A percentile compares a stretch with the other conserved stretches of the same genome.
Conservation (phyloP, 2,113 vertebrate genomes). For the Python bivittatus region DNA sequence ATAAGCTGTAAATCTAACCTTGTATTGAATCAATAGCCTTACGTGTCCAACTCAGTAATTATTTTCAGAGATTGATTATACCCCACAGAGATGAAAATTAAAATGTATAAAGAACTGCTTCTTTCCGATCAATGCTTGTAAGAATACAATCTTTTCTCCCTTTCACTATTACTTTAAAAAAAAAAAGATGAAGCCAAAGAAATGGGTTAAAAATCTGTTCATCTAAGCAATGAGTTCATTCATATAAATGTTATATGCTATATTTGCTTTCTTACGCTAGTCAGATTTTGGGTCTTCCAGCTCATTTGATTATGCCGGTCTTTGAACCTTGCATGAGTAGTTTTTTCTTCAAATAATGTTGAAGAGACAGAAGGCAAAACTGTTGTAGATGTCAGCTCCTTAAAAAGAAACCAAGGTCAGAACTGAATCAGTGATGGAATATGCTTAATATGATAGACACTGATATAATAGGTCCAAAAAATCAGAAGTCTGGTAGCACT, state of each 20-base stretch:
- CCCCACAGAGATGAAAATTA: constrained; percentile 17
- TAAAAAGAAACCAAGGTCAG: background rate
- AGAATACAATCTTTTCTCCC: background rate
- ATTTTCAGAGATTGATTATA: constrained; percentile 26
- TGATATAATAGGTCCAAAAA: background rate
- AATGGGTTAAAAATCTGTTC: background rate
- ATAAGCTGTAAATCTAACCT: constrained; percentile 23
- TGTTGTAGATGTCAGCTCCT: background rate
- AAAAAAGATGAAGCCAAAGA: background rate
- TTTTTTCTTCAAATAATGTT: constrained; percentile 17
- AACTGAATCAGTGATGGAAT: background rate
- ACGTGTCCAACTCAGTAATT: constrained; percentile 28
- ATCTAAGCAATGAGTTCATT: background rate
- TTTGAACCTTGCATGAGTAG: background rate
- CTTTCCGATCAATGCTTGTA: constrained; percentile 22
- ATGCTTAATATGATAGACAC: background rate
- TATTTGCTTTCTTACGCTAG: background rate
- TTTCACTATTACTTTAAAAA: background rate
- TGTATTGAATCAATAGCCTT: constrained; percentile 32
- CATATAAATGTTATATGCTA: background rate
- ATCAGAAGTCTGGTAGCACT: background rate
- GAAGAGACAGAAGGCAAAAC: background rate
- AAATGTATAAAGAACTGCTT: constrained; percentile 32
- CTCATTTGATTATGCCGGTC: background rate
- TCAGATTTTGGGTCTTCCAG: background rate